Percentiles rank a stretch among this genome's conserved stretches.
These are phyloP conservation scores for Microcebus griseorufus DNA, from an alignment of 2,113 vertebrate genomes.

Conservation along the genomic window DNA sequence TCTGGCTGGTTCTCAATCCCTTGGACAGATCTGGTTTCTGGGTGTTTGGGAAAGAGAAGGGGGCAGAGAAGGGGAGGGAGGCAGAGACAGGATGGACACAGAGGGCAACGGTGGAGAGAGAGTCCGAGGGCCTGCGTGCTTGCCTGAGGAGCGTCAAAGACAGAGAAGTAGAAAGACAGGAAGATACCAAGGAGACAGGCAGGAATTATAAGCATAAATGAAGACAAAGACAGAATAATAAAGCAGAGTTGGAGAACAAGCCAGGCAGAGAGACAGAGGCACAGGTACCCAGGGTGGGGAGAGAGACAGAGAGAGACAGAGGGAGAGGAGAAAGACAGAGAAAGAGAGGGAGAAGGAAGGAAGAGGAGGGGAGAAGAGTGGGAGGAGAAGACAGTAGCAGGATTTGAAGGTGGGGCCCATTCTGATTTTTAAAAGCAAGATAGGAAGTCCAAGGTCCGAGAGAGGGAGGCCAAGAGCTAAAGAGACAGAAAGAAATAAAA, in stretches of 20 bases:
- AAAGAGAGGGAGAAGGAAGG: background rate
- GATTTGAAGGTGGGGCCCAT: too few relatives aligned
- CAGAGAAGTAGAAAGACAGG: too few relatives aligned
- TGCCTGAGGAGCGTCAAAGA: background rate
- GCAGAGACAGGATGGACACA: accelerated
- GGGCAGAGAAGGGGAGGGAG: background rate
- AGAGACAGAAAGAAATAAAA: background rate
- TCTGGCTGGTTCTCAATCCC: background rate
- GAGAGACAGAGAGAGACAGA: background rate
- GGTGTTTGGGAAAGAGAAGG: background rate
- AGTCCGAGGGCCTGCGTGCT: accelerated
- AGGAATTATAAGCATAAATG: accelerated
- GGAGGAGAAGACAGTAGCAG: too few relatives aligned
- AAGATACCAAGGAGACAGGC: background rate
- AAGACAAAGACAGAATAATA: background rate
- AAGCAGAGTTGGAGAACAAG: background rate
- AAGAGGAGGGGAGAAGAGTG: background rate
- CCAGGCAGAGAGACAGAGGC: background rate
- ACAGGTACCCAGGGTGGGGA: background rate
- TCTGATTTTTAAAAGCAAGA: too few relatives aligned
- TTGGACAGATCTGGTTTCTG: background rate
- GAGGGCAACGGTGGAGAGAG: background rate
- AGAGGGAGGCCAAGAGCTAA: background rate
- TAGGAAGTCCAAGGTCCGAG: too few relatives aligned
- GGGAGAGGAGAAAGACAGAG: background rate